phyloP scores from a whole-genome alignment of 2,888 invertebrate genomes.

The Norana najaformis region DNA sequence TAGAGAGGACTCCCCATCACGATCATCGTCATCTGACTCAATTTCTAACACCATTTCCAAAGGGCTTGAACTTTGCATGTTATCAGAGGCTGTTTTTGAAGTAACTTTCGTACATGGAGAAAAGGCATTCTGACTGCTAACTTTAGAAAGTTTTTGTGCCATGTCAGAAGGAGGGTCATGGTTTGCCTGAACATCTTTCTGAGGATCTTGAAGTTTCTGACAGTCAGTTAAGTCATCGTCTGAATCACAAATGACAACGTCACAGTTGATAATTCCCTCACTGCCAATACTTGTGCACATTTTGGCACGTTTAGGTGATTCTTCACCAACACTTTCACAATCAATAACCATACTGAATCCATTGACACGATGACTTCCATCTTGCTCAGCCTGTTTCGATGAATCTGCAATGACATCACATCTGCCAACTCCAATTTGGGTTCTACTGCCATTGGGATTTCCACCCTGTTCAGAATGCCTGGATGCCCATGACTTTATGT shows the following conservation, averaged over 20 bases:
- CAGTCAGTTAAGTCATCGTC: neutral
- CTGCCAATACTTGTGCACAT: neutral
- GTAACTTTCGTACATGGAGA: neutral
- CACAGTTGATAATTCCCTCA: neutral
- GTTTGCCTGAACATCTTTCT: neutral
- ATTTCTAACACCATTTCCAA: neutral
- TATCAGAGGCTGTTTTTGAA: neutral
- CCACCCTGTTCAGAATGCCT: neutral
- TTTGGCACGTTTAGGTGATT: neutral
- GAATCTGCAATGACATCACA: neutral
- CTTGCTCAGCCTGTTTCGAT: neutral
- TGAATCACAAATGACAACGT: neutral
- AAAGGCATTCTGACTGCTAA: neutral
- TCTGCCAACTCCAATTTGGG: neutral
- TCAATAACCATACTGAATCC: neutral
- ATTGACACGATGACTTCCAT: neutral
- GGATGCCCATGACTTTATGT: neutral
- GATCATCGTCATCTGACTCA: neutral
- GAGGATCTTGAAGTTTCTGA: neutral
- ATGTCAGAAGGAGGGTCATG: neutral
- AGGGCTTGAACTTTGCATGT: neutral
- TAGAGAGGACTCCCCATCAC: neutral
- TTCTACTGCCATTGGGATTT: neutral
- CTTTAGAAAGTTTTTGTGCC: neutral
- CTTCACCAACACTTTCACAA: neutral